phyloP scores from a whole-genome alignment of 1,140 invertebrate species.

The Anadara kagoshimensis region DNA sequence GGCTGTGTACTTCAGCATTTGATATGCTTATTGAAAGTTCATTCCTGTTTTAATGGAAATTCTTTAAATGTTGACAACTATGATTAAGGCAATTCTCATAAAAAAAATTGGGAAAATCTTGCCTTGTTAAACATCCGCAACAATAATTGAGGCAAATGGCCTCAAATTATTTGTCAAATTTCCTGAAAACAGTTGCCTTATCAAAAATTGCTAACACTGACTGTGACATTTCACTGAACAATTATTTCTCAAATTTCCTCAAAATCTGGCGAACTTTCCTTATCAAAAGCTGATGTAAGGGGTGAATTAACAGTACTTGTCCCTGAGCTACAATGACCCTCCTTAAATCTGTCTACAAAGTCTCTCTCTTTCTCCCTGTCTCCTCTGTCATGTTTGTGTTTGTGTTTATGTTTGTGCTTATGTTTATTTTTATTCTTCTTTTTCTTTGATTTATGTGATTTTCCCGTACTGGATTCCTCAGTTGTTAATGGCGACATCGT shows the following conservation, averaged over 20 bases:
- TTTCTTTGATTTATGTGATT: slow-evolving; percentile 73
- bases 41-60: background rate
- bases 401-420: slow-evolving; percentile 74
- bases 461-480: slow-evolving; percentile 11
- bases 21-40: no score
- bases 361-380: slow-evolving; percentile 42
- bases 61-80: background rate
- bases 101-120: no score
- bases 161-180: slow-evolving; percentile 40
- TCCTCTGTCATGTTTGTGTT: slow-evolving; percentile 65
- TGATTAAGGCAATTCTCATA: no score
- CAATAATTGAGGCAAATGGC: no score
- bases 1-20: background rate
- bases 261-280: slow-evolving; percentile 65
- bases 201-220: background rate
- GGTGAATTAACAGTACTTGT: slow-evolving; percentile 44
- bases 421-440: slow-evolving; percentile 78
- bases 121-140: no score
- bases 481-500: background rate
- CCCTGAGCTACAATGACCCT: slow-evolving; percentile 33
- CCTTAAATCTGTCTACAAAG: slow-evolving; percentile 35
- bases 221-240: no score
- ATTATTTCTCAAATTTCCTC: slow-evolving; percentile 53
- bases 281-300: slow-evolving; percentile 30
- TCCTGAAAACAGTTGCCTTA: slow-evolving; percentile 44